phyloP scores from a whole-genome alignment of 1,140 invertebrate genomes.

The Brachystomella parvula region DNA sequence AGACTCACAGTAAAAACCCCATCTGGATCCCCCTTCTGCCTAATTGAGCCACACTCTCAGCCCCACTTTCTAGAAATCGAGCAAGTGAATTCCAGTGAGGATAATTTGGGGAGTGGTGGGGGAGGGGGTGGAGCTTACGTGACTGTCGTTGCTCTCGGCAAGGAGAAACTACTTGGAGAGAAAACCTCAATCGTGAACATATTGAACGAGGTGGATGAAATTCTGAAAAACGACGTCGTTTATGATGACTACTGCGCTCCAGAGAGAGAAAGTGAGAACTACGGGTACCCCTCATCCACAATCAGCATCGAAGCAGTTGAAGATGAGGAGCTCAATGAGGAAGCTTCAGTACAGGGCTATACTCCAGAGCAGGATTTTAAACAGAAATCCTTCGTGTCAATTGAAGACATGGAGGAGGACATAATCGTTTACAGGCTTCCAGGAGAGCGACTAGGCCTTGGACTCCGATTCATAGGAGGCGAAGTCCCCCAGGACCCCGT shows the following conservation, averaged over 20 bases:
- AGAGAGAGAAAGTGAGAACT: constrained; percentile 14
- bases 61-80: not conserved
- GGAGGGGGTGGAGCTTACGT: constrained; percentile 25
- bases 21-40: not conserved
- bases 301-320: constrained; percentile 16
- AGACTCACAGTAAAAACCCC: constrained; percentile 38
- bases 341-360: not conserved
- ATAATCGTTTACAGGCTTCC: constrained; percentile 72
- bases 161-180: constrained; percentile 8
- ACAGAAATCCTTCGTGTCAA: constrained; percentile 15
- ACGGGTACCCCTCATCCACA: constrained; percentile 14
- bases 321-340: not conserved
- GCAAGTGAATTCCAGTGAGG: not conserved
- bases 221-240: too few relatives aligned
- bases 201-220: constrained; percentile 11
- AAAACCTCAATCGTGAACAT: constrained; percentile 36
- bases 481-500: constrained; percentile 53
- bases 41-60: not conserved
- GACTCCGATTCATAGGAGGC: constrained; percentile 76
- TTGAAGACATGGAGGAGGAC: constrained; percentile 43
- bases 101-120: not conserved
- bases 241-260: not conserved
- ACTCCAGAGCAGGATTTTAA: not conserved
- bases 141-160: constrained; percentile 33
- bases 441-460: constrained; percentile 80